Evolutionary conservation across 2,113 vertebrate genomes (phyloP).

Genomic region (Pionites leucogaster): DNA sequence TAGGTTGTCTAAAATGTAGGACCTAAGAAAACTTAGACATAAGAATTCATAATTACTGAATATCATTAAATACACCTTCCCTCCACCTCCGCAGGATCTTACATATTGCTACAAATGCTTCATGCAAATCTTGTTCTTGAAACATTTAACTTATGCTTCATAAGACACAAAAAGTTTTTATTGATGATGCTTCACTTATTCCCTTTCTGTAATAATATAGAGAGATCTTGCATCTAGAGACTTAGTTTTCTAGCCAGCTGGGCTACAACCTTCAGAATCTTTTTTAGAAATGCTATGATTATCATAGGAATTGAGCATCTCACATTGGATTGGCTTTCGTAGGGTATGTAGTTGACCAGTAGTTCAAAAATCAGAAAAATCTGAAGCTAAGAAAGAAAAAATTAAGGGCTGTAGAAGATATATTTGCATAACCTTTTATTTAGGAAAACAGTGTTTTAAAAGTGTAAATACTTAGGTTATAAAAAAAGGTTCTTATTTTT

Average conservation of each 20-base stretch:
- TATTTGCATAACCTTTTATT: not conserved
- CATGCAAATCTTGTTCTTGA: not conserved
- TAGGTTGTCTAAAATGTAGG: not conserved
- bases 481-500: not conserved
- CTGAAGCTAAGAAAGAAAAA: not conserved
- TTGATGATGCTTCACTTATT: not conserved
- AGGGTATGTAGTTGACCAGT: not conserved
- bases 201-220: not conserved
- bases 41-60: not conserved
- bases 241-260: not conserved
- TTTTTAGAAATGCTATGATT: not conserved
- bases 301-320: not conserved
- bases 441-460: not conserved
- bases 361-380: not conserved
- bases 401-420: not conserved
- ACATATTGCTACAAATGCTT: not conserved
- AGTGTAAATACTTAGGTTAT: not conserved
- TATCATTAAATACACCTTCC: not conserved
- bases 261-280: not conserved
- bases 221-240: not conserved
- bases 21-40: not conserved
- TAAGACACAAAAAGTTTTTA: not conserved
- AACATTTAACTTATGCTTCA: not conserved
- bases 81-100: fast-evolving
- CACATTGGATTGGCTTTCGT: not conserved